Conservation (phyloP, 2,888 invertebrate species). For the Campoplex capitator region DNA sequence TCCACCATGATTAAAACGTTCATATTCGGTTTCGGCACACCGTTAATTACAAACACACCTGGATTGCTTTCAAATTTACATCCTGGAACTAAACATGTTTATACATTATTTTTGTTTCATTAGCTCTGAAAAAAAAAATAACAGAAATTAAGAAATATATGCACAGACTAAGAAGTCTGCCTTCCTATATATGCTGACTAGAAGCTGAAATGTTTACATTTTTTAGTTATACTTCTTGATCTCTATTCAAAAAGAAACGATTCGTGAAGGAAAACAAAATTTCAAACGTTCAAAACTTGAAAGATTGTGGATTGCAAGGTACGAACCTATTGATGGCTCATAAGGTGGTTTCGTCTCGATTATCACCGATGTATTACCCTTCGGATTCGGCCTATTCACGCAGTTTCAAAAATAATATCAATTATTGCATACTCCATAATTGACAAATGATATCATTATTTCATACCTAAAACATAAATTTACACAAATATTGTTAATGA, state of each 20-base stretch:
- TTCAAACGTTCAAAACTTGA: too few species aligned
- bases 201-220: not conserved
- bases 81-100: not conserved
- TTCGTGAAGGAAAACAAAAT: not conserved
- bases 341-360: not conserved
- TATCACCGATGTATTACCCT: not conserved
- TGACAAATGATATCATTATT: not conserved
- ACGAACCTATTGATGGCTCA: not conserved
- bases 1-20: not conserved
- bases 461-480: not conserved
- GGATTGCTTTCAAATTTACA: not conserved
- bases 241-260: not conserved
- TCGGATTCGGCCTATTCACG: not conserved
- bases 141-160: not conserved
- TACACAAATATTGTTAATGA: too few species aligned
- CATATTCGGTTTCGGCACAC: not conserved
- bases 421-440: not conserved
- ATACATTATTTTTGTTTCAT: not conserved
- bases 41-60: not conserved
- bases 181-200: not conserved
- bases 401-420: not conserved
- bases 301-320: not conserved
- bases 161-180: not conserved
- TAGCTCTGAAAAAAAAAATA: not conserved
- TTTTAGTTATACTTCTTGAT: not conserved